Evolutionary conservation across 35 echinoderm and acorn worm genomes (phyloP).

Genomic region (Patiria miniata): DNA sequence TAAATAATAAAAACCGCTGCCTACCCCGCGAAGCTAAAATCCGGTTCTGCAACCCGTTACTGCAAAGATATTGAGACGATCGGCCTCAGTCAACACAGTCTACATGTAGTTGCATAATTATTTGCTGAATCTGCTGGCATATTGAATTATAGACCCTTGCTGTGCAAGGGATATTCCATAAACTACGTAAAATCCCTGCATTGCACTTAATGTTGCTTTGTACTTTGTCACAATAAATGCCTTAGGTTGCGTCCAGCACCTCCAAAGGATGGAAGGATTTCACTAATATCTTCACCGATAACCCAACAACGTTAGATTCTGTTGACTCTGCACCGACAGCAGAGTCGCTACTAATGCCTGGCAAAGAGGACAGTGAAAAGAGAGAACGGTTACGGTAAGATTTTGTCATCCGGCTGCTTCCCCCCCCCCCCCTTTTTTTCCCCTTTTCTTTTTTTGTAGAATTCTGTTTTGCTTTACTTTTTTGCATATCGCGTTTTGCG

Average conservation of each 20-base stretch:
- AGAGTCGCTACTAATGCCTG: conserved; percentile 58
- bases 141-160: too few species aligned
- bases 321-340: conserved; percentile 24
- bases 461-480: not conserved
- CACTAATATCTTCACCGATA: conserved; percentile 64
- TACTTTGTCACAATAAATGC: not conserved
- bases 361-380: conserved; percentile 18
- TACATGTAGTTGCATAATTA: too few species aligned
- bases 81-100: too few species aligned
- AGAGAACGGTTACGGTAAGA: conserved; percentile 67
- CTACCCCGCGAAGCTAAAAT: too few species aligned
- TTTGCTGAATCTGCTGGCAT: too few species aligned
- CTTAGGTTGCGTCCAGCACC: conserved; percentile 66
- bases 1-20: too few species aligned
- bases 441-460: not conserved
- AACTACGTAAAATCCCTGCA: too few species aligned
- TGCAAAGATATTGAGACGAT: too few species aligned
- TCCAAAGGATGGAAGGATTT: conserved; percentile 79
- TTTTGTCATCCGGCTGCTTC: not conserved
- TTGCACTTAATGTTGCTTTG: not conserved
- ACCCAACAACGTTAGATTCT: conserved; percentile 45
- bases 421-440: too few species aligned
- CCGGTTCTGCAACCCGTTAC: too few species aligned
- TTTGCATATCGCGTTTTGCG: too few species aligned
- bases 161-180: too few species aligned